Evolutionary conservation across 1,140 invertebrate genomes (phyloP), one percentile per base, ranked within the genome.

Genomic region (Lethrus apterus): DNA sequence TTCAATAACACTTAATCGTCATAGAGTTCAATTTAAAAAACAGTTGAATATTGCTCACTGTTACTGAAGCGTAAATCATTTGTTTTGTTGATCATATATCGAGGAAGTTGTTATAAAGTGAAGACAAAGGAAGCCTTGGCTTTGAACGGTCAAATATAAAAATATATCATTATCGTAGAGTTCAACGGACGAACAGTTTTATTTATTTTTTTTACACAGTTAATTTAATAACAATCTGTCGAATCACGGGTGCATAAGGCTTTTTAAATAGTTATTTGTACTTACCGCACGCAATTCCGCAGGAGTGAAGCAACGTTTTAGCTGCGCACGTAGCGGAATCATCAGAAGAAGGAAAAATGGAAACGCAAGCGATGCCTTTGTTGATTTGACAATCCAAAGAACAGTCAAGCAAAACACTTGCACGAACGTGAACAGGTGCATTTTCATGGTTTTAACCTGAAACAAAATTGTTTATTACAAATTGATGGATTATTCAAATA

Each of bases 261-360:
- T n/a, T n/a, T n/a, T n/a, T n/a, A n/a, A n/a, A n/a, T 38, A 21
- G 13, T 21, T 23, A 38, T 38, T 20, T 0, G 15, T 48, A 74
- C 77, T 78, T 77, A 89, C 85, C 51, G 86, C 87, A 63, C 81
- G 70, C 21, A 96, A 67, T 68, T 96, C 92, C 33, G 80, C 68
- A 1, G 80, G 71, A 2, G 81, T 86, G 65, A 93, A 96, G 26
- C 91, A 65, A 33, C 73, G 72, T 3, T 65, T 73, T 52, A 97
- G 70, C 33, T 85, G 75, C 46, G 80, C 77, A 30, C 93, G 74
- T 17, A 95, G 69, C 2, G 93, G 92, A 47, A 96, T 81, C 80
- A 95, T 87, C 23, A 94, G 68, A 26, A 95, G 81, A 10, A 96
- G 75, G 64, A 94, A 88, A 66, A 97, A 93, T 2, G 93, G 93